Percentiles rank a stretch among this genome's conserved stretches.
Evolutionary conservation across 2,113 vertebrate species (phyloP).

Genomic region (Fregetta grallaria): DNA sequence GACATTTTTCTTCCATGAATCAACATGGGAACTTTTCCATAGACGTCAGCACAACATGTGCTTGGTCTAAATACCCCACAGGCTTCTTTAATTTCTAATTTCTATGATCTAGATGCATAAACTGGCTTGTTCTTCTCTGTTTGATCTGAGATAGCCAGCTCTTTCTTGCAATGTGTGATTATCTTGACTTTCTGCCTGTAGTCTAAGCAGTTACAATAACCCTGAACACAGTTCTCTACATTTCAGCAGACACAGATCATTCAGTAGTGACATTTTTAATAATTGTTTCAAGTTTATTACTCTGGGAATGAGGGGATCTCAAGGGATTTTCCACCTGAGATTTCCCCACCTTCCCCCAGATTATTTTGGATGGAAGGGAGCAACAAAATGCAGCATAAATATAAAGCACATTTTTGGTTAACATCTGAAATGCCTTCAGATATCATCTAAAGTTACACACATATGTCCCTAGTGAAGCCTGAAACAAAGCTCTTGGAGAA

Average conservation of each 20-base stretch:
- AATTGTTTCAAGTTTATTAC: background rate
- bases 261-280: background rate
- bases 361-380: constrained; percentile 1
- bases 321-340: constrained; percentile 30
- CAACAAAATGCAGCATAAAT: constrained; percentile 18
- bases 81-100: background rate
- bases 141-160: background rate
- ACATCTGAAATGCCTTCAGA: constrained; percentile 58
- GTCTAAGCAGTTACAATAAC: background rate
- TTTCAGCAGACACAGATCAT: background rate
- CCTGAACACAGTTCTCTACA: background rate
- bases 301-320: background rate
- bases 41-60: background rate
- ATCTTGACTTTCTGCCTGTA: background rate
- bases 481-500: constrained; percentile 59
- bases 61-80: background rate
- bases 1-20: background rate
- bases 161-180: background rate
- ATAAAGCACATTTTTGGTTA: constrained; percentile 58
- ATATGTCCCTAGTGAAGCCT: constrained; percentile 48
- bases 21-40: background rate
- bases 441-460: constrained; percentile 59
- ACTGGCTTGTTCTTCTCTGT: background rate
- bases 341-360: background rate
- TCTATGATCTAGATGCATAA: background rate